Base-by-base conservation (phyloP, 1,140 invertebrate genomes). In the Drosophila biarmipes region DNA sequence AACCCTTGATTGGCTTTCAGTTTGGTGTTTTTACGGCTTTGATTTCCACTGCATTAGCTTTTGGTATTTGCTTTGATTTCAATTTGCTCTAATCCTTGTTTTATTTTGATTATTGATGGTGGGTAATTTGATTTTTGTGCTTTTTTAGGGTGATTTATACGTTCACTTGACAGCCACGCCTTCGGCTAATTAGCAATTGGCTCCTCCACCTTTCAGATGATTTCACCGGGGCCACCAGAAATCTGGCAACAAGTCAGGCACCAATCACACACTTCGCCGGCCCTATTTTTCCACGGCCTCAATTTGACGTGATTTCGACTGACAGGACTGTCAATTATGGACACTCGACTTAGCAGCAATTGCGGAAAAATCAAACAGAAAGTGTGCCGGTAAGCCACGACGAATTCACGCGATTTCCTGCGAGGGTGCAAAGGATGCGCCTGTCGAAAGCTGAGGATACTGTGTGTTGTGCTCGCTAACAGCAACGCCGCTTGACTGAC, bases 401-500 rank as follows among this genome's bases (percentile, higher is more conserved):
- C 52, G 68, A 68, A 37, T 68, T 67, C 55, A 29, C 37, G 54
- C 52, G 61, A 57, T 24, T 76, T 38, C 43, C 21, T 31, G 37
- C 27, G 59, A 48, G 53, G 38, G 45, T 27, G 10, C 8, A 5
- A 37, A 14, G 4, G 11, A 54, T 19, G 17, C 35, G 46, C 38
- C 34, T 37, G 43, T 3, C 35, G 17, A 37, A 6, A 46, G 45
- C 57, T 55, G 53, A 45, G 49, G 58, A 73, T 57, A 52, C 4
- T 57, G 75, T 80, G 84, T 89, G 84, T 89, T 84, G 79, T 87
- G 79, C 76, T 73, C 84, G 79, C 59, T 87, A 79, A 84, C 84
- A 87, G 84, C 84, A 68, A 89, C 84, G 84, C 84, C 79, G 84
- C 73, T 78, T 89, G 72, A 87, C 82, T 87, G 58, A 89, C 52